Evolutionary conservation across 1,140 invertebrate species (phyloP), one percentile per base, ranked within the genome.

Genomic region (Lutraria rhynchaena): DNA sequence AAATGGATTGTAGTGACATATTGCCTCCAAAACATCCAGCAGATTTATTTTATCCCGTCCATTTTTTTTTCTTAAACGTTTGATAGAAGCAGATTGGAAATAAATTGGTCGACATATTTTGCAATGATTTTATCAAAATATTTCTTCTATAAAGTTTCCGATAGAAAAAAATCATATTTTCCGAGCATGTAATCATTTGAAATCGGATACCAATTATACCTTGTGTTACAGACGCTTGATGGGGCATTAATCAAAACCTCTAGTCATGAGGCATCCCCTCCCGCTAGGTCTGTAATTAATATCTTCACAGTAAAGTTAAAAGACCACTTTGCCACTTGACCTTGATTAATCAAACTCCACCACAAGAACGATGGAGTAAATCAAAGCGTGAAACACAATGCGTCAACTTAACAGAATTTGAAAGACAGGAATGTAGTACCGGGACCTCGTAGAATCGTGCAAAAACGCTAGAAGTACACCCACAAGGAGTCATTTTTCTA

Each of bases 201-300:
- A 46, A 67, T 67, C 7, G n/a, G 33, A 67, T 46, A 19, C 17
- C 35, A 13, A 41, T 63, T 22, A 63, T 15, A 31, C 41, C 13
- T 49, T 46, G 41, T 19, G 37, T 27, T 22, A 27, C 41, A 49
- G 63, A 67, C 63, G 4, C 49, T 63, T 29, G 37, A 67, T 31
- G 9, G 61, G 31, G 37, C 65, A 70, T 80, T 51, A 80, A 70
- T 80, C 76, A 80, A 69, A 80, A 70, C 31, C 15, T 67, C n/a
- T 19, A 69, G 44, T 29, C 35, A 2, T 35, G 29, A 53, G 37
- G 33, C 51, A 51, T 67, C 53, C 63, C 76, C 76, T 35, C 76
- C 63, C 65, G 76, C 76, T 67, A 53, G 13, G 24, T 15, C 13
- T 49, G 63, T 80, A 80, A 80, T 80, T 80, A 80, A 80, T 80